phyloP scores from a whole-genome alignment of 2,113 vertebrate genomes.

The Rhinogobius similis region DNA sequence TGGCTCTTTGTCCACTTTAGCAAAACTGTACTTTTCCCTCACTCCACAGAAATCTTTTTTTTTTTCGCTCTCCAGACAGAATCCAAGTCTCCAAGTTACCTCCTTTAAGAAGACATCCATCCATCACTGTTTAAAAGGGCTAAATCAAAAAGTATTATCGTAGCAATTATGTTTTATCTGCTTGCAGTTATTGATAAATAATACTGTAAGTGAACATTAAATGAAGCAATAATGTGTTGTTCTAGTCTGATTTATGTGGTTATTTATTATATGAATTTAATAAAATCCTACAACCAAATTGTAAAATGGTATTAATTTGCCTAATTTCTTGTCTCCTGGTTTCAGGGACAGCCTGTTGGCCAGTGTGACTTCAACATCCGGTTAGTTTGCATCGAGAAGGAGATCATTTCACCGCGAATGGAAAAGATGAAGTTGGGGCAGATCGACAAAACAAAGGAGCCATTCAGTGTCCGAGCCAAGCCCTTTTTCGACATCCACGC shows the following conservation, averaged over 20 bases:
- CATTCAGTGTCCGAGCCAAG: slow-evolving; percentile 93
- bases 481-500: slow-evolving; percentile 94
- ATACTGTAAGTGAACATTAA: background rate
- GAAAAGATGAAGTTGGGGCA: slow-evolving; percentile 96
- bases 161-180: background rate
- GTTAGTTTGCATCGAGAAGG: slow-evolving; percentile 94
- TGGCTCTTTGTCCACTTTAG: slow-evolving; percentile 8
- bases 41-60: slow-evolving; percentile 22
- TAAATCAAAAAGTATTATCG: slow-evolving; percentile 4
- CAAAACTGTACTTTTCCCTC: slow-evolving; percentile 13
- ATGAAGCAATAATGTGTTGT: too few relatives aligned
- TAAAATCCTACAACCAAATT: background rate
- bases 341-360: slow-evolving; percentile 93
- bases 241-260: background rate
- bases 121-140: background rate
- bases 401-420: slow-evolving; percentile 93
- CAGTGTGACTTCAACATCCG: slow-evolving; percentile 95
- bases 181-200: background rate
- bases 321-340: slow-evolving; percentile 26
- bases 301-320: too few relatives aligned
- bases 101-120: slow-evolving; percentile 32
- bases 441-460: slow-evolving; percentile 95
- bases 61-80: slow-evolving; percentile 45
- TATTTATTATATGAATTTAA: too few relatives aligned
- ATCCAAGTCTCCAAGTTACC: slow-evolving; percentile 35